Base-by-base conservation (phyloP, 37 sponge, comb jelly and placozoan genomes). In the Chondrosia reniformis region DNA sequence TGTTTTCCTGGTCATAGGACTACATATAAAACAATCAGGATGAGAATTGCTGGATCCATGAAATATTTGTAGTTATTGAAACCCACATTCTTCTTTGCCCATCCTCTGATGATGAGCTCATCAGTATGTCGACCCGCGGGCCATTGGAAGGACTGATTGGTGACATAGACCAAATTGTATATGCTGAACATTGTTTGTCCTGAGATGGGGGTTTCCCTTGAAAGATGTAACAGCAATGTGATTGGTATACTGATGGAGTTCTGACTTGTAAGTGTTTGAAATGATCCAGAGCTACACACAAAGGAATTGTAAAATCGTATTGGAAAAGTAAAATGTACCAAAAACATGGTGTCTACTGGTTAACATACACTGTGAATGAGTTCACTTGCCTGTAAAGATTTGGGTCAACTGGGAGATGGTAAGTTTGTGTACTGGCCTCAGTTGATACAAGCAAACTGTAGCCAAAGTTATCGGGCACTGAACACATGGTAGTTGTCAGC, bases 381-480 rank as follows among this genome's bases (percentile, higher is more conserved):
- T n/a, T 0, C 32, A 43, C 86, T 77, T 55, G 81, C 85, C 76
- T 73, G 77, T 77, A 89, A 17, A 81, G 36, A 37, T 84, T 79
- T 15, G 85, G 82, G 40, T 81, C 82, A 34, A 84, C 43, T 32
- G 82, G 72, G 49, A 89, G 85, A 19, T 24, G 71, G 45, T 71
- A 78, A 0, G 54, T 19, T 36, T 76, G 73, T 6, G 52, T 25
- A 38, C 89, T 78, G 19, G 55, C 41, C 62, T 80, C 80, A 54
- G 84, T 22, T 22, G 38, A 22, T 25, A 89, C 77, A 28, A 75
- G 40, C 76, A 89, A 55, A 3, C 85, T 73, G 27, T 84, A 8
- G 32, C 63, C 82, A 69, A 69, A 69, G 22, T 34, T 24, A 8
- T 69, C 39, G 21, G 67, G 67, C 15, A 66, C 5, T 7, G 67